A percentile compares a stretch with the other conserved stretches of the same genome.
Conservation (phyloP, 1,140 invertebrate genomes). For the Papilio machaon region DNA sequence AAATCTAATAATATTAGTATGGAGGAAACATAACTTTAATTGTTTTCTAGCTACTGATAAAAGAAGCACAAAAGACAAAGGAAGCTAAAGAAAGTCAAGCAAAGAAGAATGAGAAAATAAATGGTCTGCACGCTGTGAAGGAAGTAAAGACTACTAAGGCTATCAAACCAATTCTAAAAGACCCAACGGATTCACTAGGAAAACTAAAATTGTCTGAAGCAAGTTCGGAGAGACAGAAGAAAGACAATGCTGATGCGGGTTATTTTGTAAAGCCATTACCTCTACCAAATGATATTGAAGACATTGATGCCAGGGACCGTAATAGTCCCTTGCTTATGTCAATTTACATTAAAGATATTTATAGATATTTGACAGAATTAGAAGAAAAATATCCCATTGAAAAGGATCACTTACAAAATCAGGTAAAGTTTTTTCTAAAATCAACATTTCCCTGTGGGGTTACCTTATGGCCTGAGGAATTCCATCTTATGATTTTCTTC, state of each 20-base stretch:
- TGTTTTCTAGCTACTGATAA: constrained; percentile 58
- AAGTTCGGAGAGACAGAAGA: constrained; percentile 36
- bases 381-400: constrained; percentile 86
- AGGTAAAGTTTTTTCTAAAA: constrained; percentile 65
- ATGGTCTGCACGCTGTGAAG: constrained; percentile 58
- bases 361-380: constrained; percentile 87
- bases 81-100: constrained; percentile 56
- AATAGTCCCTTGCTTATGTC: constrained; percentile 87
- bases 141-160: constrained; percentile 59
- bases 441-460: no score
- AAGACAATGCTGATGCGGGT: constrained; percentile 18
- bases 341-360: constrained; percentile 94
- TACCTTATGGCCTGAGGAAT: no score
- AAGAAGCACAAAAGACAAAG: constrained; percentile 58
- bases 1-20: no score
- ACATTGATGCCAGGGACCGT: constrained; percentile 88
- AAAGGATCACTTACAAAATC: constrained; percentile 85
- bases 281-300: constrained; percentile 79
- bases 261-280: constrained; percentile 44
- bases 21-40: neutral
- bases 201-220: constrained; percentile 63
- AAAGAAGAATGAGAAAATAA: constrained; percentile 60
- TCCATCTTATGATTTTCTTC: no score
- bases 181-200: constrained; percentile 64
- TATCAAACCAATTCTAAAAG: constrained; percentile 64